Percentiles rank a stretch among this genome's conserved stretches.
phyloP scores from a whole-genome alignment of 1,140 invertebrate species.

The Homarus americanus region DNA sequence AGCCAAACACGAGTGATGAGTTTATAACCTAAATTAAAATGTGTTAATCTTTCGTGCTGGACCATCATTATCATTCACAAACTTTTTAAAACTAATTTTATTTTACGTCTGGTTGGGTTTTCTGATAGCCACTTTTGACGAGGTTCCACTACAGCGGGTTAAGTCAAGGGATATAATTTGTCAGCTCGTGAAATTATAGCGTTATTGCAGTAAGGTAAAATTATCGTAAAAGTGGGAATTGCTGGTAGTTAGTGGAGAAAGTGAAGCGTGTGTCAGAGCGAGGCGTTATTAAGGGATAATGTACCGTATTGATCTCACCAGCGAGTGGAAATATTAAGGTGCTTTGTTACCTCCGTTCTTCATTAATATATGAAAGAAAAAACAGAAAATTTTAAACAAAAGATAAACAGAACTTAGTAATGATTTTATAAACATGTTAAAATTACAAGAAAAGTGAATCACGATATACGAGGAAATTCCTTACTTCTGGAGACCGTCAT shows the following conservation, averaged over 20 bases:
- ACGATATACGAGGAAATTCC: too few relatives aligned
- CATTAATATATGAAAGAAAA: constrained; percentile 15
- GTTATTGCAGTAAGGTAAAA: constrained; percentile 30
- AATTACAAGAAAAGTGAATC: too few relatives aligned
- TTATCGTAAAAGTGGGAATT: constrained; percentile 45
- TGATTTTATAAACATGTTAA: too few relatives aligned
- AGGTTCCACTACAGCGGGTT: not conserved
- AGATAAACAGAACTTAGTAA: too few relatives aligned
- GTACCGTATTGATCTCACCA: constrained; percentile 22
- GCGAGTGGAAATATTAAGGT: not conserved
- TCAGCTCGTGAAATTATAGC: constrained; percentile 39
- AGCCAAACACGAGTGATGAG: constrained; percentile 5
- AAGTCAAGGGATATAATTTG: constrained; percentile 32
- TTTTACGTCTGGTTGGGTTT: constrained; percentile 41
- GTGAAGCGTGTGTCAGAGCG: not conserved
- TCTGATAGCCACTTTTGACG: constrained; percentile 1
- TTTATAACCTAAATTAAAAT: constrained; percentile 25
- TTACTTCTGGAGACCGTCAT: too few relatives aligned
- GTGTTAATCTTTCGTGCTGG: not conserved
- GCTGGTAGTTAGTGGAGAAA: not conserved
- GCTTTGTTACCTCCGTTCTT: constrained; percentile 9
- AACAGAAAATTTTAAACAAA: too few relatives aligned
- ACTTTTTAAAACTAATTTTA: constrained; percentile 17
- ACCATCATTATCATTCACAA: constrained; percentile 12
- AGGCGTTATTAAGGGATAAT: not conserved